Evolutionary conservation across 2,113 vertebrate species (phyloP).

Genomic region (Saccopteryx leptura): DNA sequence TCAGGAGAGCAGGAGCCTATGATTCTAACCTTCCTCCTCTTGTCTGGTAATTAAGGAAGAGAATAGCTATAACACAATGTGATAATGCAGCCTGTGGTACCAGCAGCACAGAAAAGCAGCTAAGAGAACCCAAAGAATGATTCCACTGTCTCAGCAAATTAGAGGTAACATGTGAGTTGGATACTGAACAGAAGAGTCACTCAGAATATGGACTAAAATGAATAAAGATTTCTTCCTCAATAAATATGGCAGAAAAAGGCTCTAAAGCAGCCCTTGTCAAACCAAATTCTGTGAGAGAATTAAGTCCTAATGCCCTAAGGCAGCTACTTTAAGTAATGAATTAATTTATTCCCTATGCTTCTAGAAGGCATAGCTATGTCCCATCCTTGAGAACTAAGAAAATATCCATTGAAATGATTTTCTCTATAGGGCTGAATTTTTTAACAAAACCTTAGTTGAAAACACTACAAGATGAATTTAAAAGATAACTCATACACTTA

Average conservation of each 20-base stretch:
- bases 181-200: not conserved
- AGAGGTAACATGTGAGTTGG: not conserved
- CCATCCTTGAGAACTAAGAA: conserved; percentile 10
- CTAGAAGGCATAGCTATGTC: not conserved
- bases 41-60: not conserved
- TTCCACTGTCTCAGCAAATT: conserved; percentile 1
- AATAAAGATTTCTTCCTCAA: conserved; percentile 54
- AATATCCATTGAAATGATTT: not conserved
- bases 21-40: not conserved
- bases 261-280: conserved; percentile 4
- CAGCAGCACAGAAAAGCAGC: not conserved
- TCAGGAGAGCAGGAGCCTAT: not conserved
- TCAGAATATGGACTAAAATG: conserved; percentile 4
- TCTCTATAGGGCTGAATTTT: conserved; percentile 27
- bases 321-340: not conserved
- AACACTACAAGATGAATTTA: not conserved
- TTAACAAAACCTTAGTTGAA: conserved; percentile 30
- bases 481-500: conserved; percentile 22
- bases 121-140: not conserved
- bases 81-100: not conserved
- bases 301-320: not conserved
- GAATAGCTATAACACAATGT: not conserved
- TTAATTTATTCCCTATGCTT: not conserved
- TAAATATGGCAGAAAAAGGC: not conserved
- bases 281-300: not conserved